Conservation (phyloP, 1,140 invertebrate species). For the Adelges cooleyi region DNA sequence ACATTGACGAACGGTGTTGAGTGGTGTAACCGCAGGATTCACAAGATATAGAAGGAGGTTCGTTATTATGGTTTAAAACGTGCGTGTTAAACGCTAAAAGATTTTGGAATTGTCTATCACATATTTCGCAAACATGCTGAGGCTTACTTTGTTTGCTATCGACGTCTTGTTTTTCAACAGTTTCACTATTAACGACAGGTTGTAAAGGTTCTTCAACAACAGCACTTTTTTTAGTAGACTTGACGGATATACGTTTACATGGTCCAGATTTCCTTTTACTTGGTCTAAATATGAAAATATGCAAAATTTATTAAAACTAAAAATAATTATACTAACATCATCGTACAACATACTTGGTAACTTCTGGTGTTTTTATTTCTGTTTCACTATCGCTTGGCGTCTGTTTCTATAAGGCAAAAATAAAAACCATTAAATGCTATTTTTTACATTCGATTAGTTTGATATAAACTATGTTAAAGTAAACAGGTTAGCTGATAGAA, state of each 20-base stretch:
- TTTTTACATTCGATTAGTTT: no score
- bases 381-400: background rate
- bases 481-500: no score
- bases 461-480: no score
- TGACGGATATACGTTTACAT: constrained; percentile 12
- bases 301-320: no score
- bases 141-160: background rate
- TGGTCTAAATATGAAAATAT: background rate
- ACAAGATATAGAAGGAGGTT: constrained; percentile 36
- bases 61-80: constrained; percentile 19
- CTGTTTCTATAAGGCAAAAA: constrained; percentile 13
- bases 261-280: constrained; percentile 20
- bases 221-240: constrained; percentile 8
- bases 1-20: constrained; percentile 38
- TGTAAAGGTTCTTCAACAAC: background rate
- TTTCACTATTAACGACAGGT: background rate
- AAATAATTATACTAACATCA: no score
- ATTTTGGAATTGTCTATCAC: constrained; percentile 18
- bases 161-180: background rate
- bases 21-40: constrained; percentile 40
- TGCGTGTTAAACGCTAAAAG: constrained; percentile 28
- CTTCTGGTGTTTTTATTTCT: background rate
- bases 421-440: no score
- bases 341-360: constrained; percentile 1
- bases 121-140: constrained; percentile 9